phyloP scores from a whole-genome alignment of 2,888 invertebrate genomes.

The Drosophila nigricruria region DNA sequence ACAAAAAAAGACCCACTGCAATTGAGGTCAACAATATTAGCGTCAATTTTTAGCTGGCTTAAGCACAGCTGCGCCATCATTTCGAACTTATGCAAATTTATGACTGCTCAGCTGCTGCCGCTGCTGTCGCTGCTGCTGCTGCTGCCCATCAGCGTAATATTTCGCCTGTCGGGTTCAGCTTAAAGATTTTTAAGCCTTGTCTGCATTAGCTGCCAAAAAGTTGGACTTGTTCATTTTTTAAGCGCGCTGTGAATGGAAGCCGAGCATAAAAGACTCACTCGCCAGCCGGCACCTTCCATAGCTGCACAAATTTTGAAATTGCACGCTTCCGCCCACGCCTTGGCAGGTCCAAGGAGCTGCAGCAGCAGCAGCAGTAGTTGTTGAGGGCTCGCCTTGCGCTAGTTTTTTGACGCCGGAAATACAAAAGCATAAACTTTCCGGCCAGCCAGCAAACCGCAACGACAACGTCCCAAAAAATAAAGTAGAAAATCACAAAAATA shows the following conservation, averaged over 20 bases:
- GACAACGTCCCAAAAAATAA: conserved; percentile 51
- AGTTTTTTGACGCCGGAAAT: conserved; percentile 70
- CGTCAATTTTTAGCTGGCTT: conserved; percentile 47
- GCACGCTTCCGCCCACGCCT: conserved; percentile 69
- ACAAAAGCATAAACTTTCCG: conserved; percentile 82
- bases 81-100: conserved; percentile 63
- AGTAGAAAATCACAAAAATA: conserved; percentile 70
- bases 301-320: conserved; percentile 74
- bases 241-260: conserved; percentile 22
- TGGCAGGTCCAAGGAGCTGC: neutral
- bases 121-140: no score
- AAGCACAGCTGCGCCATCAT: conserved; percentile 24
- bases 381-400: conserved; percentile 33
- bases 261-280: conserved; percentile 40
- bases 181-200: conserved; percentile 39
- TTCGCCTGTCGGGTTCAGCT: conserved; percentile 31
- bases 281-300: conserved; percentile 30
- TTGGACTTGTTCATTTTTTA: conserved; percentile 60
- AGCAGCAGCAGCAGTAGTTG: neutral
- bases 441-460: conserved; percentile 58
- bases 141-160: neutral
- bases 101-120: conserved; percentile 55
- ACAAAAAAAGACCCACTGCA: conserved; percentile 7
- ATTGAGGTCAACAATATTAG: conserved; percentile 71
- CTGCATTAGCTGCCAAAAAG: conserved; percentile 46